These are phyloP conservation scores for Caenorhabditis briggsae DNA, from an alignment of 1,140 invertebrate species.

Conservation along the genomic window DNA sequence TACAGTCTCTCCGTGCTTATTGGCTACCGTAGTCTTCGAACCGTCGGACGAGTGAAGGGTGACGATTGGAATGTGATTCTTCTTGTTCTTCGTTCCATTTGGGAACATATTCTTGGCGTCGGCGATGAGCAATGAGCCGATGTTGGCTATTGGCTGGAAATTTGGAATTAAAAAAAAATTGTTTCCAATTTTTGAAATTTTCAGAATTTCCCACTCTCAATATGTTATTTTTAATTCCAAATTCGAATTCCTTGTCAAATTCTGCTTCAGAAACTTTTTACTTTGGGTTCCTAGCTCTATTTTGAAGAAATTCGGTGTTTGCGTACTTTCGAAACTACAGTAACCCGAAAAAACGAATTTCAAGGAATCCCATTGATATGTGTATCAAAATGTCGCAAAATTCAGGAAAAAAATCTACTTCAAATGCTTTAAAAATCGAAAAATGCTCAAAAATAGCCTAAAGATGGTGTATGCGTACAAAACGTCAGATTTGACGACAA, in stretches of 20 bases:
- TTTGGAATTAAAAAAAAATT: not conserved
- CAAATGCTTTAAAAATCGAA: not conserved
- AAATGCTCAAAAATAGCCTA: not conserved
- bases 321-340: too few relatives aligned
- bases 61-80: slow-evolving; percentile 39
- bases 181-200: too few relatives aligned
- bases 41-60: slow-evolving; percentile 18
- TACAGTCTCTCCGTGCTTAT: slow-evolving; percentile 31
- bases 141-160: slow-evolving; percentile 21
- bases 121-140: slow-evolving; percentile 8
- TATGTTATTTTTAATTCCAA: too few relatives aligned
- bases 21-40: not conserved
- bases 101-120: slow-evolving; percentile 33
- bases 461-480: not conserved
- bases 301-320: too few relatives aligned
- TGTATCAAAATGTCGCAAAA: not conserved
- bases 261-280: too few relatives aligned
- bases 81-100: slow-evolving; percentile 11
- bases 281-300: too few relatives aligned
- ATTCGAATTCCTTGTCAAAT: too few relatives aligned
- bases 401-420: not conserved
- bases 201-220: too few relatives aligned
- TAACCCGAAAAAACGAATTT: too few relatives aligned
- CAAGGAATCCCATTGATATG: not conserved
- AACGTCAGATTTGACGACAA: too few relatives aligned